Evolutionary conservation across 2,888 invertebrate genomes (phyloP).

Genomic region (Spatulosminthurus flaviceps): DNA sequence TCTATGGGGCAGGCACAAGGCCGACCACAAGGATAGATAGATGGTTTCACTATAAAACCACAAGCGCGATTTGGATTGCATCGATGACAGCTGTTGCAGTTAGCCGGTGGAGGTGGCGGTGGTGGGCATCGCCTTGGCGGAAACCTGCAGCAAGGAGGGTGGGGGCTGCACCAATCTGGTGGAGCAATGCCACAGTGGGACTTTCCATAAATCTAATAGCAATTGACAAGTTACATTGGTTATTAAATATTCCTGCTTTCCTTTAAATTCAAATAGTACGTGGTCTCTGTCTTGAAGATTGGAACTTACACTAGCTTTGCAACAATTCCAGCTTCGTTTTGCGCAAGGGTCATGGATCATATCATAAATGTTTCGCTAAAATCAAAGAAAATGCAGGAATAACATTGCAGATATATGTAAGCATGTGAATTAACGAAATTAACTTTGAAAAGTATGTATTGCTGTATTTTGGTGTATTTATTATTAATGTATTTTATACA

Average conservation of each 20-base stretch:
- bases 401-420: no score
- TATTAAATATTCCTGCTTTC: background rate
- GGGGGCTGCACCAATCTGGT: background rate
- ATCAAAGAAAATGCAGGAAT: background rate
- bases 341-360: slow-evolving; percentile 11
- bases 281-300: no score
- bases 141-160: slow-evolving; percentile 30
- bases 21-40: slow-evolving; percentile 27
- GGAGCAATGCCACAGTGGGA: background rate
- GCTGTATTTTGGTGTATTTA: no score
- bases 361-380: background rate
- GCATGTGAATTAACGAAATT: no score
- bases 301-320: slow-evolving; percentile 20
- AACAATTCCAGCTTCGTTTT: slow-evolving; percentile 26
- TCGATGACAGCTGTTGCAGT: background rate
- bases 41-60: slow-evolving; percentile 44
- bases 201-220: slow-evolving; percentile 33
- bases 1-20: slow-evolving; percentile 6
- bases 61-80: slow-evolving; percentile 35
- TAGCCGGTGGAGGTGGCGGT: slow-evolving; percentile 14
- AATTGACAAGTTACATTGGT: background rate
- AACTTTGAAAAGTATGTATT: no score
- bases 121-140: slow-evolving; percentile 37
- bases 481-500: no score
- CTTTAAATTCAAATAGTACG: background rate